Evolutionary conservation across 2,797 vertebrate species (phyloP).

Genomic region (Schizothorax lantsangensis): DNA sequence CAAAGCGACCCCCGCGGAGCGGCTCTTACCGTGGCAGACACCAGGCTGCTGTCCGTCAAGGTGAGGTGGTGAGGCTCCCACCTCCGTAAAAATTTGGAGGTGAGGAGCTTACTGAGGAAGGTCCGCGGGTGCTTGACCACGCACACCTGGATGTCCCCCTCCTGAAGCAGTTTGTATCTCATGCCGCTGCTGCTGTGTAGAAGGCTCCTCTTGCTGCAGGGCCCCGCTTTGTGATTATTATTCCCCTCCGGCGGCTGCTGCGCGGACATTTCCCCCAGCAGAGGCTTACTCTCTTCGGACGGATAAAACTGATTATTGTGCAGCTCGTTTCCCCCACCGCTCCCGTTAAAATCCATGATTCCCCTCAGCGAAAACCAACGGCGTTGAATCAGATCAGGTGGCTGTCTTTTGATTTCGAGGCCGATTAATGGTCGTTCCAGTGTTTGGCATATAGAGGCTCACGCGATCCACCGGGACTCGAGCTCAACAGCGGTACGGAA

Average conservation of each 20-base stretch:
- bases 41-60: constrained; percentile 92
- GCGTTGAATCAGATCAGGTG: constrained; percentile 35
- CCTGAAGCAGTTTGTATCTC: constrained; percentile 97
- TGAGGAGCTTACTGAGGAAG: constrained; percentile 99
- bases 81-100: constrained; percentile 94
- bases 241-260: constrained; percentile 73
- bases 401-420: constrained; percentile 37
- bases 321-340: constrained; percentile 84
- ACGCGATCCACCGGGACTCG: constrained; percentile 62
- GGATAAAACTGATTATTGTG: constrained; percentile 87
- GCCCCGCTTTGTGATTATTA: constrained; percentile 87
- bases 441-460: constrained; percentile 48
- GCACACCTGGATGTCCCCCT: constrained; percentile 99
- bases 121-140: constrained; percentile 95
- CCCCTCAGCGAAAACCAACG: constrained; percentile 14
- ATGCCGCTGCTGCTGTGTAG: constrained; percentile 87
- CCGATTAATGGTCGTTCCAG: constrained; percentile 59
- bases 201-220: constrained; percentile 84
- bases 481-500: constrained; percentile 62
- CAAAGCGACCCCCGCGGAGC: constrained; percentile 1
- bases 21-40: constrained; percentile 90
- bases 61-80: constrained; percentile 98
- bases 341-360: constrained; percentile 87
- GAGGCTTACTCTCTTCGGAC: constrained; percentile 92
- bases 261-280: constrained; percentile 88